Evolutionary conservation across 2,888 invertebrate genomes (phyloP), one percentile per base, ranked within the genome.

Genomic region (Ctenicera cuprea): DNA sequence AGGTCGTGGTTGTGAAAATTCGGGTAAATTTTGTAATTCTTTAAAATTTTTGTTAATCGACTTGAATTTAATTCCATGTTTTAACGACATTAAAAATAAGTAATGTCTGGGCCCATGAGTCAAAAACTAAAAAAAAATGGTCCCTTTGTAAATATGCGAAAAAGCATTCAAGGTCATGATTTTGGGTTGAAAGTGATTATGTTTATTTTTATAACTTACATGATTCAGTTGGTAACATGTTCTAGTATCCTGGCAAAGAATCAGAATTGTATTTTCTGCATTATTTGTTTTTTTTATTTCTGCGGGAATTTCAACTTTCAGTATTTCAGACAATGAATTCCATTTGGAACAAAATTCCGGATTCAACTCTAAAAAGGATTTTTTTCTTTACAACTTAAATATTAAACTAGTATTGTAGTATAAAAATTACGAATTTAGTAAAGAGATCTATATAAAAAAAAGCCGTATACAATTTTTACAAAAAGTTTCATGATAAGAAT

Each of bases 311-410:
- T 98, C 98, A 5, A 89, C 87, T 77, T 91, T 88, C 52, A 98
- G 86, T 72, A 97, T 91, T 86, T 97, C 97, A 74, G 89, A 90
- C 3, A 98, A 88, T 9, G 93, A 92, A 80, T 92, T 90, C 98
- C 98, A 98, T 87, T 98, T 98, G 5, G 97, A 96, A 85, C 94
- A 94, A 43, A 91, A 89, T 88, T 98, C 97, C 11, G 94, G 95
- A 80, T 92, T 91, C 73, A 95, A 90, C 87, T 94, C 95, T 94
- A 80, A 26, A 26, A 26, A 26, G n/a, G n/a, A n/a, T n/a, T n/a
- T n/a, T n/a, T n/a, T n/a, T n/a, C n/a, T n/a, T n/a, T n/a, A n/a
- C n/a, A n/a, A n/a, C n/a, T n/a, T n/a, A n/a, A n/a, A n/a, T n/a
- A n/a, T n/a, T n/a, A n/a, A n/a, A n/a, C n/a, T n/a, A n/a, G n/a